phyloP scores from a whole-genome alignment of 2,797 vertebrate genomes.

The Meriones psammophilus region DNA sequence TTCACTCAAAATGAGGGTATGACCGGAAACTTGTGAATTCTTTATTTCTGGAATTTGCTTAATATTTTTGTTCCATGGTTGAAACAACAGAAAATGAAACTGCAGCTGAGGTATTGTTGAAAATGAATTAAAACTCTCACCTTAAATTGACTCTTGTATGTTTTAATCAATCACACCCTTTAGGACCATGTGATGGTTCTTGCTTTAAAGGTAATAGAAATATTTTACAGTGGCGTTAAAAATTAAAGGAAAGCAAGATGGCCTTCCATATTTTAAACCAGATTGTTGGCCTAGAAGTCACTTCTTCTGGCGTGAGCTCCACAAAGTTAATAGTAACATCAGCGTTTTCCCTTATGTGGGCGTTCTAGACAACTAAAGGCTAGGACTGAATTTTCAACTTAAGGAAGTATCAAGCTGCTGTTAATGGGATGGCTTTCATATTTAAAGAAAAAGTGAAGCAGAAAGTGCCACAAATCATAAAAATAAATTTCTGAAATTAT shows the following conservation, averaged over 20 bases:
- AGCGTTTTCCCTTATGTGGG: background rate
- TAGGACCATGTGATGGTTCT: background rate
- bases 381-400: conserved; percentile 55
- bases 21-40: background rate
- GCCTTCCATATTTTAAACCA: conserved; percentile 1
- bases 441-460: conserved; percentile 32
- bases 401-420: background rate
- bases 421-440: background rate
- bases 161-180: background rate
- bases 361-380: conserved; percentile 63
- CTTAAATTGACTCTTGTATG: background rate
- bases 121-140: background rate
- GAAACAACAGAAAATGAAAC: background rate
- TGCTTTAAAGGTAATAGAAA: conserved; percentile 29
- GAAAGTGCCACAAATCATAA: conserved; percentile 42
- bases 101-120: background rate
- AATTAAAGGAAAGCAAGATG: conserved; percentile 29
- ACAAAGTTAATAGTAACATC: background rate
- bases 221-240: conserved; percentile 20
- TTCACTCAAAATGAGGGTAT: background rate
- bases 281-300: conserved; percentile 27
- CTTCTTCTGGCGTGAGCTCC: background rate
- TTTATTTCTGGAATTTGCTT: conserved; percentile 1
- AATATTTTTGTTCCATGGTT: background rate
- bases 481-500: conserved; percentile 57